phyloP scores from a whole-genome alignment of 1,140 invertebrate species.

The Ganaspis sp. region DNA sequence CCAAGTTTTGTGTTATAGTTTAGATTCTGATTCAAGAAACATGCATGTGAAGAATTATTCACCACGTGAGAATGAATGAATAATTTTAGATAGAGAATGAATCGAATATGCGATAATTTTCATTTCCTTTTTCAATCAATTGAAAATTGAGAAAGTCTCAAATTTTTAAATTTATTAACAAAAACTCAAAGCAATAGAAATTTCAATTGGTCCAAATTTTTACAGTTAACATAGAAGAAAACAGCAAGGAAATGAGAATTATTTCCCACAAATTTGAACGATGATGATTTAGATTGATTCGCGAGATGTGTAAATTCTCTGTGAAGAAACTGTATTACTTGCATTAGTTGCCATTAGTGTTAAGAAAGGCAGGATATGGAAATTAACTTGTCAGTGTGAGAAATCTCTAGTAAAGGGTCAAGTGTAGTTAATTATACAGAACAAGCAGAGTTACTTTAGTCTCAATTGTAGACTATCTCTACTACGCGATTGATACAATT shows the following conservation, averaged over 20 bases:
- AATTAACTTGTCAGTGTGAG: constrained; percentile 65
- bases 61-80: no score
- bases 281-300: constrained; percentile 40
- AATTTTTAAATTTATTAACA: no score
- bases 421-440: constrained; percentile 49
- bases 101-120: constrained; percentile 13
- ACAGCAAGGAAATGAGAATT: constrained; percentile 30
- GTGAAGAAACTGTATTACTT: constrained; percentile 36
- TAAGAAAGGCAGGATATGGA: constrained; percentile 64
- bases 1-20: not conserved
- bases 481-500: not conserved
- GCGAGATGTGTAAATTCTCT: constrained; percentile 47
- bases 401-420: constrained; percentile 61
- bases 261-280: constrained; percentile 24
- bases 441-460: constrained; percentile 18
- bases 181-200: no score
- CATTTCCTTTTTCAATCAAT: no score
- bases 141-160: no score
- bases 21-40: no score
- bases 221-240: no score
- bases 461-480: not conserved
- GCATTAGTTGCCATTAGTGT: constrained; percentile 17
- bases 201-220: no score
- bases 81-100: no score
- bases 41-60: no score